Evolutionary conservation across 2,797 vertebrate species (phyloP), one percentile per base, ranked within the genome.

Genomic region (Poeciliopsis gracilis): DNA sequence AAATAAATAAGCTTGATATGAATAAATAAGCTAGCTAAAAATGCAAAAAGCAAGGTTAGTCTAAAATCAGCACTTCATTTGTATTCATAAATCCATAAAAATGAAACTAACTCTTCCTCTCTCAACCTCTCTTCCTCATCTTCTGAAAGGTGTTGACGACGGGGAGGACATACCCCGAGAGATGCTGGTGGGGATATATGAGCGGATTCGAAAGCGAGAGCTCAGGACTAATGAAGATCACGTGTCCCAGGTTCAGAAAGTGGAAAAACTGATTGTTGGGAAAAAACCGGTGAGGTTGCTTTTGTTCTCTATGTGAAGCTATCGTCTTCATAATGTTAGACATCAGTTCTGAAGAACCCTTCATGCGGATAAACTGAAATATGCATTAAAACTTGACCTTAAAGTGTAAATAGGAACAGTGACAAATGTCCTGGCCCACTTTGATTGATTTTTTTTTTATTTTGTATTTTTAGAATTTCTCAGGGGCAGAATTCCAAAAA

Each of bases 191-290:
- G 98, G 98, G 13, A 99, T 99, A 92, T 99, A 99, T 1, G 98
- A 99, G 90, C 94, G 98, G 72, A 99, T 99, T 91, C 96, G 96
- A 69, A 99, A 98, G 85, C 95, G 97, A 8, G 98, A 99, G 87
- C 96, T 99, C 78, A 99, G 98, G 91, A 99, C 98, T 23, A 99
- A 97, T 0, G 98, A 99, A 94, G 98, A 99, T 94, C 98, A 99
- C 0, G 97, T 99, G 77, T 99, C 98, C 25, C 98, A 99, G 84
- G 98, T 99, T 88, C 98, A 99, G 94, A 99, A 99, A 93, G 98
- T 99, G 91, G 98, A 99, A 88, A 98, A 99, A 82, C 97, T 99
- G 88, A 99, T 99, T 7, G 98, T 99, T 78, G 98, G 98, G 63
- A 99, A 99, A 86, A 99, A 99, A 93, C 98, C 97, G 73, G 98